Evolutionary conservation across 92 coral and sea anemone genomes (phyloP), one percentile per base, ranked within the genome.

Genomic region (Palythoa caribaeorum): DNA sequence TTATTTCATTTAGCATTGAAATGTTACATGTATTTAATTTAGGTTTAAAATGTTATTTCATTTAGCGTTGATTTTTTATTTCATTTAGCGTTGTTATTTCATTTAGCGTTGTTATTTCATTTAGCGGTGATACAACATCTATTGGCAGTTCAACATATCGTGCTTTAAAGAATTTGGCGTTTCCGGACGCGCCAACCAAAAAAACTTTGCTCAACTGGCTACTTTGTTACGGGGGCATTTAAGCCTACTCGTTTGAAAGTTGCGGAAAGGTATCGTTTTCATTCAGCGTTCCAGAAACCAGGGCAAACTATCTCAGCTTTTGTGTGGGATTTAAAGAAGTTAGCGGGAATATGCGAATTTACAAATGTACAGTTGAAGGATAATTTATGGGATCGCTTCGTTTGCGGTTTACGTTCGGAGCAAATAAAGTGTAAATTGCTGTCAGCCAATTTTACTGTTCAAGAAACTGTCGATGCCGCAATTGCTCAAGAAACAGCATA

Each of bases 351-450:
- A 38, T 85, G 89, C 51, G 79, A 85, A 39, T 87, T 87, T 52
- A 77, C 83, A 6, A 87, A 87, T 39, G 85, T 9, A 7, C 63
- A 55, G 63, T 55, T 66, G 72, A 28, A 28, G 38, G 72, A 87
- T 39, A 87, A 70, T 69, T 54, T 69, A 87, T 86, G 86, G 71
- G 86, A 77, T 87, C 77, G 84, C 19, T 87, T 87, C 37, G 77
- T 77, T 77, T 87, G 90, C 76, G 84, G 90, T 6, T 38, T 87
- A 55, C 84, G 77, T 15, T 76, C 77, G 39, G 66, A 87, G 52
- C 84, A 76, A 13, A 19, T 87, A 16, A 77, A 76, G 68, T 78
- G 73, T 17, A 63, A 35, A 35, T 14, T 51, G 38, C 80, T 70
- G 68, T 8, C 83, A 57, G 40, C 36, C 15, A 77, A 77, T 36